phyloP scores from a whole-genome alignment of 2,113 vertebrate species.

The Notiomystis cincta region DNA sequence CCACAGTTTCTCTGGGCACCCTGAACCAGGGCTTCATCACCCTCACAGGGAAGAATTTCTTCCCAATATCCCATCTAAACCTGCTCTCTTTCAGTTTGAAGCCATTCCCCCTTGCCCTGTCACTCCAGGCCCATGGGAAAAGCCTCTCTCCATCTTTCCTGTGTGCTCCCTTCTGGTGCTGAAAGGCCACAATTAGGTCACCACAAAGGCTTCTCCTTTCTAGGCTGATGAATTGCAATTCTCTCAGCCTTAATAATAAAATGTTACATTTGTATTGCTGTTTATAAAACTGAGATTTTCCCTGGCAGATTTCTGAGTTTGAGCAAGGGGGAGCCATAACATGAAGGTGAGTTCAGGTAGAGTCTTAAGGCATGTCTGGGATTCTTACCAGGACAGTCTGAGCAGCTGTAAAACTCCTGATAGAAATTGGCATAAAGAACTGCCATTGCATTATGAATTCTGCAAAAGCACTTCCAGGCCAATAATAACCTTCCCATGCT shows the following conservation, averaged over 20 bases:
- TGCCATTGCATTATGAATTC: not conserved
- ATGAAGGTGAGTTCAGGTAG: not conserved
- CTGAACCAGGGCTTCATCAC: fast-evolving
- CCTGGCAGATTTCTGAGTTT: not conserved
- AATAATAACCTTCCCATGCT: not conserved
- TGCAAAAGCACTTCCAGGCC: not conserved
- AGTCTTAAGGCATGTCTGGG: not conserved
- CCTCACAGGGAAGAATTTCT: fast-evolving
- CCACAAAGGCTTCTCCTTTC: not conserved
- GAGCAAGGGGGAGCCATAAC: not conserved
- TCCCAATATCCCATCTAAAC: too few relatives aligned
- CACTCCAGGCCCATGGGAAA: not conserved
- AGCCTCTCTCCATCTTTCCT: not conserved
- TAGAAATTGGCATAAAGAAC: not conserved
- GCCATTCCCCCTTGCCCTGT: not conserved
- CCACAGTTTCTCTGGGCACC: not conserved
- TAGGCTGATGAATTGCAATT: not conserved
- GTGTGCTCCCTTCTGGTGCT: fast-evolving
- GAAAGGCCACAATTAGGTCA: not conserved
- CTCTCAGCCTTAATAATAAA: not conserved
- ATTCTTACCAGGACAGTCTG: not conserved
- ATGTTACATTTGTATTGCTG: not conserved
- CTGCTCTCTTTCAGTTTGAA: not conserved
- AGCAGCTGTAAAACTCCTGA: not conserved
- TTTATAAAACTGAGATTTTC: not conserved